Evolutionary conservation across 2,113 vertebrate species (phyloP), one percentile per base, ranked within the genome.

Genomic region (Bufo bufo): DNA sequence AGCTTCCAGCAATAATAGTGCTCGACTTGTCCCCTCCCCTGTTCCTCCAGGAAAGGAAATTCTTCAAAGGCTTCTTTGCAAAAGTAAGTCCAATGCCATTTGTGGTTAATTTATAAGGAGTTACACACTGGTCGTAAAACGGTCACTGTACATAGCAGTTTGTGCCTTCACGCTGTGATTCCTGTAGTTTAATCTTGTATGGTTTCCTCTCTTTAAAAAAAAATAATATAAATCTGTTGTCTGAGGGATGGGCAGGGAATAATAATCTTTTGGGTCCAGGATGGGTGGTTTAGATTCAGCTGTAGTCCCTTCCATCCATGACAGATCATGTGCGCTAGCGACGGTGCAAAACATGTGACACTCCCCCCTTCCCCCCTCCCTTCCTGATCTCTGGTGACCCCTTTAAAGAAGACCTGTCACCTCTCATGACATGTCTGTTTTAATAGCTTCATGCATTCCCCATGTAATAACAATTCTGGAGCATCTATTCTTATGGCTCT

Each of bases 31-130:
- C 95, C 96, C 90, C 82, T 89, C 95, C 95, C 96, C 96, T 96
- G 95, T 96, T 96, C 96, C 96, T 98, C 97, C 98, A 99, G 98
- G 97, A 99, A 98, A 99, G 97, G 97, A 99, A 99, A 96, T 99
- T 99, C 98, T 99, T 99, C 98, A 99, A 99, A 96, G 97, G 97
- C 98, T 99, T 99, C 97, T 98, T 99, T 99, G 95, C 95, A 96
- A 99, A 99, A 99, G 98, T 99, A 99, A 99, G 98, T 99, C 96
- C 95, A 94, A 94, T 93, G 93, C 93, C 93, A 17, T 94, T 93
- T 91, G 86, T 95, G 93, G 93, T 95, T 95, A 92, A 93, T 59
- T 92, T 94, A 94, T 96, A 95, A 95, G 95, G 95, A 96, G 95
- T 96, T 96, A 95, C 95, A 95, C 95, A 95, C 94, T 93, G 93